Conservation (phyloP, 2,113 vertebrate species). For the Andinoacara biseriatus region DNA sequence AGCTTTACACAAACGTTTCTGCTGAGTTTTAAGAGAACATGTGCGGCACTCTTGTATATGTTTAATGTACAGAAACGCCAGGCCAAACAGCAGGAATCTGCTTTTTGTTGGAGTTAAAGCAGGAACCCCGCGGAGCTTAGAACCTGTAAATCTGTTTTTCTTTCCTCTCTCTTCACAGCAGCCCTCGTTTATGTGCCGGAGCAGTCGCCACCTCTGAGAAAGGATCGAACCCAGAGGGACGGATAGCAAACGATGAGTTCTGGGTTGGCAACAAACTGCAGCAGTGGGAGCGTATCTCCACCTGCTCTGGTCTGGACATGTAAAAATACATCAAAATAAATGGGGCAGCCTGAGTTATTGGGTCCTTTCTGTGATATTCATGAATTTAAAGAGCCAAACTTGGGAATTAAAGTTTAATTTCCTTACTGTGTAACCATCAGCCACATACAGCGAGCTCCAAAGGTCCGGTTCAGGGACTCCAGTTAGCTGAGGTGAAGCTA, state of each 20-base stretch:
- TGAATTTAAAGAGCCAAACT: too few relatives aligned
- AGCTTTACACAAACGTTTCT: not conserved
- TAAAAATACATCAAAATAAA: too few relatives aligned
- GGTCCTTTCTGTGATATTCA: too few relatives aligned
- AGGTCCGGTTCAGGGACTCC: too few relatives aligned
- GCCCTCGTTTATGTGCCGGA: not conserved
- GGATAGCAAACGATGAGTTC: not conserved
- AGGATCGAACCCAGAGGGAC: not conserved
- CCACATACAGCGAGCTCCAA: too few relatives aligned
- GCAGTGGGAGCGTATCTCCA: too few relatives aligned
- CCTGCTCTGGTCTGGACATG: too few relatives aligned
- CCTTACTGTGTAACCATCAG: too few relatives aligned
- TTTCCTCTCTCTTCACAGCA: not conserved
- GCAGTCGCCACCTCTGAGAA: not conserved
- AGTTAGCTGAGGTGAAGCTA: too few relatives aligned
- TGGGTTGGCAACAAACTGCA: not conserved
- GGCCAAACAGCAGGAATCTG: not conserved
- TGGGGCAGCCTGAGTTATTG: too few relatives aligned
- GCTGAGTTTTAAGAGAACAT: not conserved
- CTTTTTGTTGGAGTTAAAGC: not conserved
- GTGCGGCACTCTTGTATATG: not conserved
- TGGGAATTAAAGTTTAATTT: too few relatives aligned
- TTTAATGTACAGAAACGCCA: fast-evolving
- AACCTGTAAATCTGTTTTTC: constrained; percentile 24
- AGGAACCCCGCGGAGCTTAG: not conserved